Conservation (phyloP, 1,140 invertebrate genomes). For the Eueides isabella region DNA sequence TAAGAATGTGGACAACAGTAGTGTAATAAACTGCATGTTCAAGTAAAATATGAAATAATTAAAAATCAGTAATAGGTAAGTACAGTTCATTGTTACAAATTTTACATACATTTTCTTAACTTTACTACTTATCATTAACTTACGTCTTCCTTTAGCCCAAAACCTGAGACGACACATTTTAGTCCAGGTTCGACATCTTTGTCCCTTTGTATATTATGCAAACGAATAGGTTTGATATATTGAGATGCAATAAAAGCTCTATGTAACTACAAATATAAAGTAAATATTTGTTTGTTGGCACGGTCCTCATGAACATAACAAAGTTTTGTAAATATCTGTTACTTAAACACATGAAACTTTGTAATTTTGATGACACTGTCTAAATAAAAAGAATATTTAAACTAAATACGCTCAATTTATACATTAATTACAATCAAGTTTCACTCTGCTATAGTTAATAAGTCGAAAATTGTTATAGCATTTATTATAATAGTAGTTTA, state of each 20-base stretch:
- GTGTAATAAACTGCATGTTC: too few relatives aligned
- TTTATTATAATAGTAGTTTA: background rate
- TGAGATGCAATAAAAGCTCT: constrained; percentile 31
- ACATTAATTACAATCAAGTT: too few relatives aligned
- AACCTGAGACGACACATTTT: constrained; percentile 42
- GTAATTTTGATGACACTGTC: too few relatives aligned
- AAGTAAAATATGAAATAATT: too few relatives aligned
- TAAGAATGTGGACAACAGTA: constrained; percentile 22
- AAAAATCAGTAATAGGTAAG: too few relatives aligned
- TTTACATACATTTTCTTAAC: too few relatives aligned
- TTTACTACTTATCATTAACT: too few relatives aligned
- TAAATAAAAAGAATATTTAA: too few relatives aligned
- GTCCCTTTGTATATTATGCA: constrained; percentile 30
- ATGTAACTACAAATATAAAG: background rate
- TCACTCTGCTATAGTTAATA: too few relatives aligned
- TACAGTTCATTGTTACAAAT: too few relatives aligned
- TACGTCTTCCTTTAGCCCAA: constrained; percentile 39
- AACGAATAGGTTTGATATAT: constrained; percentile 40
- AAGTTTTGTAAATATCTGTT: background rate
- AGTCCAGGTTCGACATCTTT: constrained; percentile 14
- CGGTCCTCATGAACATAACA: background rate
- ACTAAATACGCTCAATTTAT: too few relatives aligned
- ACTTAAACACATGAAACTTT: too few relatives aligned
- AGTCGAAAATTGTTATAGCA: background rate
- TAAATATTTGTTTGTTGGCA: background rate